phyloP scores from a whole-genome alignment of 2,113 vertebrate genomes.

The Crocuta crocuta region DNA sequence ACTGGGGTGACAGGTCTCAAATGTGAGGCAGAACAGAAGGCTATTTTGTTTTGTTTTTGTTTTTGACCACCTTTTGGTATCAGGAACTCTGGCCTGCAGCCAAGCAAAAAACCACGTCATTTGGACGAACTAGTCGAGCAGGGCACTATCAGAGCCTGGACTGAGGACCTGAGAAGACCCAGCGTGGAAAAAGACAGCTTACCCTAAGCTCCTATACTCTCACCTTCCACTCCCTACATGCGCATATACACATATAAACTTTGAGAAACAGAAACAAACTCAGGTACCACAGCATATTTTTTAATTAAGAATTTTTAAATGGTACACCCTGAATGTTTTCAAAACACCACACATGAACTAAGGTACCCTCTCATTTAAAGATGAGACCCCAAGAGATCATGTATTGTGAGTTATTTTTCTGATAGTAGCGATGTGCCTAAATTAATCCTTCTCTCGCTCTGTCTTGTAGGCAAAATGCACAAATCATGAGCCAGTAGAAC shows the following conservation, averaged over 20 bases:
- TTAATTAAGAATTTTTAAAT: conserved; percentile 26
- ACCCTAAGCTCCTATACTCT: background rate
- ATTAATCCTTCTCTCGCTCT: background rate
- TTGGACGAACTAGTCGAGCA: background rate
- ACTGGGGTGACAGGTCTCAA: background rate
- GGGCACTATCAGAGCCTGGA: background rate
- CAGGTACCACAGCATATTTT: background rate
- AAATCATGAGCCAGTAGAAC: background rate
- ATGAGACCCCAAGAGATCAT: background rate
- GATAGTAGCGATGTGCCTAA: background rate
- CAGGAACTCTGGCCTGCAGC: background rate
- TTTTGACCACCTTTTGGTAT: background rate
- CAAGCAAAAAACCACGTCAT: background rate
- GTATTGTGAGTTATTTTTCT: background rate
- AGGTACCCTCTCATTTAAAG: background rate
- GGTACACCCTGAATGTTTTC: background rate
- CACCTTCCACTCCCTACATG: background rate
- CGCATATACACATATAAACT: background rate
- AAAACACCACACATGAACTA: background rate
- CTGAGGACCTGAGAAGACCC: background rate
- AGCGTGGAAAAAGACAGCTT: background rate
- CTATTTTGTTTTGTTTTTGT: background rate
- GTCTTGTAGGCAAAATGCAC: background rate
- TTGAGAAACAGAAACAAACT: background rate
- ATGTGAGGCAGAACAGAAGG: background rate